Base-by-base conservation (phyloP, 2,797 vertebrate species). In the Helarctos malayanus region DNA sequence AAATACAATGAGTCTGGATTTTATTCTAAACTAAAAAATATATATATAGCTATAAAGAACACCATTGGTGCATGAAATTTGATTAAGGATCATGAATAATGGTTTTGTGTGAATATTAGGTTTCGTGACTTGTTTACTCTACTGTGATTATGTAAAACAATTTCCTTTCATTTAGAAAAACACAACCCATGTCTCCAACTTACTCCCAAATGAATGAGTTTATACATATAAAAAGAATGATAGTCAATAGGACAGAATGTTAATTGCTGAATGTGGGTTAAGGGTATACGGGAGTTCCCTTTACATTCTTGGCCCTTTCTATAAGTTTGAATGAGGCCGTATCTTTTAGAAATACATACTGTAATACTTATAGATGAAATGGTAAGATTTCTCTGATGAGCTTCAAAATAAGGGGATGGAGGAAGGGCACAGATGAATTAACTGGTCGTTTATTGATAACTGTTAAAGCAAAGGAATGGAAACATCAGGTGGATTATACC, bases 351-450 rank as follows among this genome's bases (percentile, higher is more conserved):
- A 92, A 83, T 38, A 89, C 29, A 56, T 56, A 23, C 29, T 81
- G 35, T 65, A 80, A 69, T 83, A 93, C 45, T 54, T 59, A 83
- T 41, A 78, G 12, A 93, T 69, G 23, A 93, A 83, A 95, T 61
- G 25, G 19, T 89, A 83, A 83, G 12, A 78, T 29, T 83, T 78
- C 59, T 59, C 41, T 84, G 12, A 69, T 35, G 6, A 78, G n/a
- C 69, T 92, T 78, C 78, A 83, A 93, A 78, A 54, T 45, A 93
- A 69, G 12, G 41, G 15, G 21, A 41, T n/a, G 47, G 47, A 41
- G 19, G 38, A 82, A 23, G 29, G 5, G 38, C 68, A 35, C 52
- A 52, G 59, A 89, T 12, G 52, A 89, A 84, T 14, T 38, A 71
- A 57, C 0, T 89, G 54, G 29, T 89, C 79, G 71, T 54, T 14